A percentile compares a stretch with the other conserved stretches of the same genome.
phyloP scores from a whole-genome alignment of 1,140 invertebrate species.

The Mercenaria mercenaria region DNA sequence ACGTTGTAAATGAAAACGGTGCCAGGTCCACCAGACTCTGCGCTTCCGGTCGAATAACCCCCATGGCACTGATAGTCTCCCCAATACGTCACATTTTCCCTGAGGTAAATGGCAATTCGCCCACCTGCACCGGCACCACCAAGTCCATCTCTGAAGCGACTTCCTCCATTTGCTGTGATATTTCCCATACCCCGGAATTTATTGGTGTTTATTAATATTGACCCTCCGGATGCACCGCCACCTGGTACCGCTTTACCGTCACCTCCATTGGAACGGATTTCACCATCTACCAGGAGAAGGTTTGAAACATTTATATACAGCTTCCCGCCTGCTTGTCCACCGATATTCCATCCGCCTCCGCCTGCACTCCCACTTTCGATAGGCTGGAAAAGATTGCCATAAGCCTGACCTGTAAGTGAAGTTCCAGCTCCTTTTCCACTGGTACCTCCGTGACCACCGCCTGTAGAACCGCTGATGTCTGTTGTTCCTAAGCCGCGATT shows the following conservation, averaged over 20 bases:
- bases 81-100: conserved; percentile 77
- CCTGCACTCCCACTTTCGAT: conserved; percentile 77
- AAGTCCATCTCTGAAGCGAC: conserved; percentile 62
- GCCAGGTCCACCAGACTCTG: conserved; percentile 78
- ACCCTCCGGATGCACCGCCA: conserved; percentile 79
- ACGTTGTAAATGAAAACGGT: conserved; percentile 76
- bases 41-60: conserved; percentile 58
- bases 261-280: conserved; percentile 74
- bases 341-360: conserved; percentile 70
- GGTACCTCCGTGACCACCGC: conserved; percentile 79
- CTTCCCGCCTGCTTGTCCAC: conserved; percentile 76
- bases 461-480: conserved; percentile 72
- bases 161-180: conserved; percentile 79
- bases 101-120: conserved; percentile 77
- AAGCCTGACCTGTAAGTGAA: conserved; percentile 73
- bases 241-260: conserved; percentile 64
- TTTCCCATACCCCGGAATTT: conserved; percentile 76
- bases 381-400: conserved; percentile 79
- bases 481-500: conserved; percentile 75
- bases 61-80: conserved; percentile 77
- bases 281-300: conserved; percentile 74
- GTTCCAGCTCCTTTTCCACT: conserved; percentile 75
- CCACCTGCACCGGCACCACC: conserved; percentile 80
- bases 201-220: conserved; percentile 73
- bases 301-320: conserved; percentile 72